Conservation (phyloP, 2,888 invertebrate genomes). For the Stictocephala bisonia region DNA sequence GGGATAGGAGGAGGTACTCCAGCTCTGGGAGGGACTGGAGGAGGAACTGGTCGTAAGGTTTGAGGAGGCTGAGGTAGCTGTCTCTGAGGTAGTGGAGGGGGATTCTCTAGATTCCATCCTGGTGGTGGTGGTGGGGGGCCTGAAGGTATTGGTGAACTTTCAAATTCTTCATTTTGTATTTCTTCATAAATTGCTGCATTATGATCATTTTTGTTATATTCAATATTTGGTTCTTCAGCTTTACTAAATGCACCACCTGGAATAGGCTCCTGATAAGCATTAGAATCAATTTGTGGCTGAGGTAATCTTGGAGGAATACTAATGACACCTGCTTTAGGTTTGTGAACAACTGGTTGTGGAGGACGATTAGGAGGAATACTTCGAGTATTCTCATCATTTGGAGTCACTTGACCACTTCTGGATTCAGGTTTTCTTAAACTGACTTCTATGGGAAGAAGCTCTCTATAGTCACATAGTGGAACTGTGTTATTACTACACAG, state of each 20-base stretch:
- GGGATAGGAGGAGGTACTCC: slow-evolving; percentile 76
- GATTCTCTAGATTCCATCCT: slow-evolving; percentile 55
- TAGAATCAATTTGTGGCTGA: slow-evolving; percentile 54
- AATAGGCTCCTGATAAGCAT: slow-evolving; percentile 46
- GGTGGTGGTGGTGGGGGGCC: slow-evolving; percentile 67
- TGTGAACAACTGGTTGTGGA: slow-evolving; percentile 49
- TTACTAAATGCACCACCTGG: slow-evolving; percentile 45
- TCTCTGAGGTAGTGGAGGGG: slow-evolving; percentile 63
- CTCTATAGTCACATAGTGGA: slow-evolving; percentile 71
- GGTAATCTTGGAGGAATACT: slow-evolving; percentile 64
- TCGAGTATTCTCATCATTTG: slow-evolving; percentile 20
- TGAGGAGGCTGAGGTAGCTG: slow-evolving; percentile 68
- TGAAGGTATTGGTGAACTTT: slow-evolving; percentile 67
- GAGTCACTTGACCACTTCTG: slow-evolving; percentile 34
- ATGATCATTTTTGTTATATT: slow-evolving; percentile 42
- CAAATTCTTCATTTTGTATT: slow-evolving; percentile 66
- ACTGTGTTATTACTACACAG: slow-evolving; percentile 88
- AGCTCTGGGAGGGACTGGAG: slow-evolving; percentile 71
- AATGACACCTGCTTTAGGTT: slow-evolving; percentile 67
- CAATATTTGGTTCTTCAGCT: slow-evolving; percentile 34
- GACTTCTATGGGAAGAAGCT: slow-evolving; percentile 39
- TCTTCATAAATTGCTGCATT: slow-evolving; percentile 69
- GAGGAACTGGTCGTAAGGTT: slow-evolving; percentile 68
- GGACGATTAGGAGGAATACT: slow-evolving; percentile 46
- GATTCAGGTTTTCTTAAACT: slow-evolving; percentile 49